phyloP scores from a whole-genome alignment of 2,797 vertebrate species.

The Acrossocheilus fasciatus region DNA sequence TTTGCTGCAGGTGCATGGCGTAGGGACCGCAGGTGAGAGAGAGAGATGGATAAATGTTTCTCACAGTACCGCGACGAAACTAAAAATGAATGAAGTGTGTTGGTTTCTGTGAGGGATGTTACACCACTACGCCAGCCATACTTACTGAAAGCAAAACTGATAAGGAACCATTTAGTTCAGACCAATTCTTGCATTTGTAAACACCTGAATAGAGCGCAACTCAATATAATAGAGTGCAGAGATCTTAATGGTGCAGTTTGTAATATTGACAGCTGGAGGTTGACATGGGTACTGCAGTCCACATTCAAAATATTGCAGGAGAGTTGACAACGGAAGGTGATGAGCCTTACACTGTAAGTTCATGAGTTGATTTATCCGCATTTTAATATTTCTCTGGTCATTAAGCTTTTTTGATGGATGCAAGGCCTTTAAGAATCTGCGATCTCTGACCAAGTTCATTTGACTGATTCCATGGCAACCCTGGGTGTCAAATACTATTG shows the following conservation, averaged over 20 bases:
- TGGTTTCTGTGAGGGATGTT: not conserved
- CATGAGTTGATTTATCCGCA: no score
- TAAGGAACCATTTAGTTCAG: not conserved
- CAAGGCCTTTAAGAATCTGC: not conserved
- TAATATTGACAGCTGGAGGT: not conserved
- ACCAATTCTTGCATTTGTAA: not conserved
- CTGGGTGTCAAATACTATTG: not conserved
- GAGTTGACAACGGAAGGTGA: not conserved
- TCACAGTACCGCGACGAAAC: not conserved
- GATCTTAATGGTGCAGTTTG: not conserved
- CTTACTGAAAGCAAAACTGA: no score
- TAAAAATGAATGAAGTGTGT: not conserved
- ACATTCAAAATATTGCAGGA: no score
- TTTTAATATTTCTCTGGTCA: not conserved
- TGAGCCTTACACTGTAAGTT: not conserved
- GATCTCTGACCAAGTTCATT: not conserved
- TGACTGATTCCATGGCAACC: not conserved
- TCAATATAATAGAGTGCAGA: not conserved
- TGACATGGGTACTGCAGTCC: no score
- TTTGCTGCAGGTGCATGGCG: conserved; percentile 93
- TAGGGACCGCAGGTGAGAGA: conserved; percentile 88
- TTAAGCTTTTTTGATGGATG: not conserved
- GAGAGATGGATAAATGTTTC: not conserved
- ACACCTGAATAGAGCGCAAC: not conserved
- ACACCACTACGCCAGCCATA: not conserved